Conservation (phyloP, 2,888 invertebrate genomes). For the Falcaria lacertinaria region DNA sequence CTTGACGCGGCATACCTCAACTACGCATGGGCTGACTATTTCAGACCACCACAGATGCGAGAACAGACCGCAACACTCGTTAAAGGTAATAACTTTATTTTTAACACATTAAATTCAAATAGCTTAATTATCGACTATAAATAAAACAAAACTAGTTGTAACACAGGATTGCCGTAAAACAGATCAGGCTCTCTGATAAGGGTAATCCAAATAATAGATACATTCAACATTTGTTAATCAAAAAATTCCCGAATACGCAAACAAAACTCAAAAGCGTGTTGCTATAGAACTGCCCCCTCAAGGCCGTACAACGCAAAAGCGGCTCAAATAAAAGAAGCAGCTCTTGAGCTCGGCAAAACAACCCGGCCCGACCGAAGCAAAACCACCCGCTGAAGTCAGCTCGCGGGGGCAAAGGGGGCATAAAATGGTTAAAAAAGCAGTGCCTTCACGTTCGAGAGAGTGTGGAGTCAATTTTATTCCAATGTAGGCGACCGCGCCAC, state of each 20-base stretch:
- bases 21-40: slow-evolving; percentile 87
- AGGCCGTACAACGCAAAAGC: slow-evolving; percentile 72
- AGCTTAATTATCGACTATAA: neutral
- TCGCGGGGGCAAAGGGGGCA: slow-evolving; percentile 42
- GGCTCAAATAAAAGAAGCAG: slow-evolving; percentile 76
- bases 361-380: slow-evolving; percentile 75
- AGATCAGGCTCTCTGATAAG: too few relatives aligned
- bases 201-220: slow-evolving; percentile 39
- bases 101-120: neutral
- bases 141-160: too few relatives aligned
- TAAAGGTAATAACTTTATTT: slow-evolving; percentile 72
- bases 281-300: slow-evolving; percentile 64
- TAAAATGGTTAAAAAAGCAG: slow-evolving; percentile 70
- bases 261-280: slow-evolving; percentile 73
- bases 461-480: slow-evolving; percentile 80
- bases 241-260: slow-evolving; percentile 72
- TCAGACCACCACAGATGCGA: slow-evolving; percentile 76
- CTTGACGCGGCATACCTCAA: slow-evolving; percentile 91
- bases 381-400: slow-evolving; percentile 78
- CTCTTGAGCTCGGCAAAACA: slow-evolving; percentile 79
- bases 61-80: slow-evolving; percentile 68
- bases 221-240: slow-evolving; percentile 70
- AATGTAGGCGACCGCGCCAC: slow-evolving; percentile 78
- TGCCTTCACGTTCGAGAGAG: slow-evolving; percentile 77
- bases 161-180: too few relatives aligned